Evolutionary conservation across 2,888 invertebrate genomes (phyloP).

Genomic region (Leptinotarsa rubiginosa): DNA sequence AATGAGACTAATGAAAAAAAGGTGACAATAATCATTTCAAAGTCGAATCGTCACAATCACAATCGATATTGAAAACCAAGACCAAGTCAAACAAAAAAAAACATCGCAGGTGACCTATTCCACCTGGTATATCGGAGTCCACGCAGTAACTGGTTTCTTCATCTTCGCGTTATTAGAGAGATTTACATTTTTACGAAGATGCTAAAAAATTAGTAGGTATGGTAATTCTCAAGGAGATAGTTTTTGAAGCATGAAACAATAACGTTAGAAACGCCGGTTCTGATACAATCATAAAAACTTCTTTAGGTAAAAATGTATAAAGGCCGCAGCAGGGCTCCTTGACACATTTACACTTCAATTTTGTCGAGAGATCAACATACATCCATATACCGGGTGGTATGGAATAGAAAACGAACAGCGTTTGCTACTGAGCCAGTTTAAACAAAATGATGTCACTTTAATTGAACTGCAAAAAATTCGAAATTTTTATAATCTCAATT

Average conservation of each 20-base stretch:
- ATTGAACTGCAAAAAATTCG: too few relatives aligned
- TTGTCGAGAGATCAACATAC: background rate
- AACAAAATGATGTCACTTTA: too few relatives aligned
- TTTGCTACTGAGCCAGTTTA: too few relatives aligned
- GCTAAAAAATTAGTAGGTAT: slow-evolving; percentile 9
- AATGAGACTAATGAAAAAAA: too few relatives aligned
- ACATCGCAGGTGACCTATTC: background rate
- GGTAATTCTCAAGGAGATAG: slow-evolving; percentile 15
- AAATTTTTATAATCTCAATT: too few relatives aligned
- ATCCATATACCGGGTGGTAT: too few relatives aligned
- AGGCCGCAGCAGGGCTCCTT: slow-evolving; percentile 18
- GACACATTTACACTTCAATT: slow-evolving; percentile 26
- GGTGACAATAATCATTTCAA: background rate
- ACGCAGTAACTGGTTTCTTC: slow-evolving; percentile 2
- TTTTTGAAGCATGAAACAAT: slow-evolving; percentile 16
- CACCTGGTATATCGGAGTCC: background rate
- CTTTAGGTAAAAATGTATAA: slow-evolving; percentile 9
- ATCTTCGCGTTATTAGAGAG: slow-evolving; percentile 8
- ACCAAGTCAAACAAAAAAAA: slow-evolving; percentile 1
- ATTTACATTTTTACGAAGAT: background rate
- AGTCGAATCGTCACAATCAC: background rate
- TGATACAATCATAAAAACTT: slow-evolving; percentile 9
- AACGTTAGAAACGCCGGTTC: background rate
- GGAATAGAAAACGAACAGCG: too few relatives aligned
- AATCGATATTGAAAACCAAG: background rate